Base-by-base conservation (phyloP, 2,113 vertebrate species). In the Actinemys pallida region DNA sequence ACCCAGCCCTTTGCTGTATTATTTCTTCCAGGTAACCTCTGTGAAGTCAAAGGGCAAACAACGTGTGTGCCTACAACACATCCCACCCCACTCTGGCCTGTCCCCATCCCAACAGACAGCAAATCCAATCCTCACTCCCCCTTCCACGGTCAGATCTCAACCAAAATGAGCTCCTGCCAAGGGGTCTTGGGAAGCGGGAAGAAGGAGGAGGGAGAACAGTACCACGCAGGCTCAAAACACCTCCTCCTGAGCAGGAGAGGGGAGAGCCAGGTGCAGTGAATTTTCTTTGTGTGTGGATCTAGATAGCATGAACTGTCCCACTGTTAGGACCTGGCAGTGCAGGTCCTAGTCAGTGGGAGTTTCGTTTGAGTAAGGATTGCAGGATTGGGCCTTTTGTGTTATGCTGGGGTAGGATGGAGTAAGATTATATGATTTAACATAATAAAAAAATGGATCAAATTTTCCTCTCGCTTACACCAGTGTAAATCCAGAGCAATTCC, bases 401-500 rank as follows among this genome's bases (percentile, higher is more conserved):
- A 3, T 14, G 17, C 0, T 57, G 52, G 53, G 16, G 86, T 59
- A 31, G 83, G 79, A 92, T 25, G n/a, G 35, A 72, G n/a, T 10
- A 72, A 39, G 19, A 39, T 39, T n/a, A 39, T 22, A 72, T 22
- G 19, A 72, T 11, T 72, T 5, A 88, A 29, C 45, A 47, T 78
- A 88, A 93, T 59, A 86, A 57, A 62, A 86, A 39, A 81, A 69
- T 31, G 79, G 35, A 72, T 8, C 82, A 69, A 31, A 59, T 80
- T 90, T 88, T 59, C 54, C 80, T 86, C 52, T 84, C 9, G 8
- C 75, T 92, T 83, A 86, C 53, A 80, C 57, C 90, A 31, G 45
- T 95, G 53, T 89, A 91, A 87, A 47, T 92, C 65, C 87, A 81
- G 62, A 93, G 81, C 9, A 22, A 91, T 24, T 96, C 79, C 88